Percentiles rank a stretch among this genome's conserved stretches.
phyloP scores from a whole-genome alignment of 2,888 invertebrate species.

The Darwinula stevensoni region DNA sequence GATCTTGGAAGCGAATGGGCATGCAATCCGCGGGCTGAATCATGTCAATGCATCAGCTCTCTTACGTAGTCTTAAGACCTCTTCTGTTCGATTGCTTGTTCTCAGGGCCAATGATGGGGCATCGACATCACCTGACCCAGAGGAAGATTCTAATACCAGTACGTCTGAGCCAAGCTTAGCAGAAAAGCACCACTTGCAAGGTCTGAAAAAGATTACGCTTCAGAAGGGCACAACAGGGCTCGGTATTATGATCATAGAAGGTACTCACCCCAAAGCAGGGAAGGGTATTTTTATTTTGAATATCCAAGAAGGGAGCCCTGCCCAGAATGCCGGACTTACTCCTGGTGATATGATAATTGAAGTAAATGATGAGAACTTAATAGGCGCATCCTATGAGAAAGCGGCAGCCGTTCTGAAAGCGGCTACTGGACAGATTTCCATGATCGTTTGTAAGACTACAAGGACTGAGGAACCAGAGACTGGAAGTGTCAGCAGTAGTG shows the following conservation, averaged over 20 bases:
- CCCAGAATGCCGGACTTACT: constrained; percentile 36
- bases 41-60: background rate
- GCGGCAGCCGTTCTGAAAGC: constrained; percentile 70
- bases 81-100: background rate
- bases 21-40: background rate
- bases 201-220: constrained; percentile 13
- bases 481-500: no score
- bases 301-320: constrained; percentile 30
- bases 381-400: constrained; percentile 59
- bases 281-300: constrained; percentile 78
- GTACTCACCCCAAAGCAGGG: constrained; percentile 67
- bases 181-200: background rate
- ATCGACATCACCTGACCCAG: background rate
- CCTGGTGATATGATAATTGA: constrained; percentile 84
- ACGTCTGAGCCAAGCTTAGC: background rate
- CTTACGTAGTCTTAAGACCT: no score
- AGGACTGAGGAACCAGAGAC: no score
- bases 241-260: constrained; percentile 84
- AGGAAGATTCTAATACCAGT: background rate
- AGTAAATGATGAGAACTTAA: constrained; percentile 69
- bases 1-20: constrained; percentile 42
- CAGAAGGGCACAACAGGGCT: constrained; percentile 50
- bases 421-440: constrained; percentile 41
- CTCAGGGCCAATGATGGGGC: background rate
- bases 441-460: no score